phyloP scores from a whole-genome alignment of 2,888 invertebrate species.

The Trissonchulus sp. region DNA sequence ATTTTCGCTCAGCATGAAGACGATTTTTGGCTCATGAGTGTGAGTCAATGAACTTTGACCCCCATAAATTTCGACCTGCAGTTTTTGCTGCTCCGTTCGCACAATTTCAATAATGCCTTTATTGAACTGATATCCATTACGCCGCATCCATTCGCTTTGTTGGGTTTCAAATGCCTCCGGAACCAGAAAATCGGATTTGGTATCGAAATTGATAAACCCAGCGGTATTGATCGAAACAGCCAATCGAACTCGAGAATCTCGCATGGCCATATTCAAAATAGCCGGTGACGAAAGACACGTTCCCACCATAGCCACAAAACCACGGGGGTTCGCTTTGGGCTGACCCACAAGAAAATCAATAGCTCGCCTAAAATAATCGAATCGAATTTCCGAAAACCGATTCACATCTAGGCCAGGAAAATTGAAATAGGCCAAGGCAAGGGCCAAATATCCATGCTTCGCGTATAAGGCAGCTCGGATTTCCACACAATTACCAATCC shows the following conservation, averaged over 20 bases:
- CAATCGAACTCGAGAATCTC: not conserved
- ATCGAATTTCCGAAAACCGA: not conserved
- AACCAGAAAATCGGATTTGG: not conserved
- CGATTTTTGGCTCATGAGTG: not conserved
- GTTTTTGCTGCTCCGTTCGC: not conserved
- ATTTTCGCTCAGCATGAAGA: not conserved
- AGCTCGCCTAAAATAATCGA: not conserved
- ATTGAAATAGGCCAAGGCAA: conserved; percentile 44
- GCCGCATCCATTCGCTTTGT: not conserved
- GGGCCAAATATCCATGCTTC: conserved; percentile 43
- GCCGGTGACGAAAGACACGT: not conserved
- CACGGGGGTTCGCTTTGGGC: not conserved
- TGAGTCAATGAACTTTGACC: not conserved
- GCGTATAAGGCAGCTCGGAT: conserved; percentile 48
- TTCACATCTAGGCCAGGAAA: not conserved
- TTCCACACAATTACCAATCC: conserved; percentile 46
- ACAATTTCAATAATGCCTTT: not conserved
- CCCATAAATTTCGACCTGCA: not conserved
- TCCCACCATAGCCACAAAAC: not conserved
- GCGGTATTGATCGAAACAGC: not conserved
- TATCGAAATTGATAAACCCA: not conserved
- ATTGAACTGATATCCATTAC: not conserved
- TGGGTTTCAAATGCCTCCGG: not conserved
- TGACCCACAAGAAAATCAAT: not conserved
- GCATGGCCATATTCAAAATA: not conserved